Base-by-base conservation (phyloP, 1,140 invertebrate species). In the Trichogramma pretiosum region DNA sequence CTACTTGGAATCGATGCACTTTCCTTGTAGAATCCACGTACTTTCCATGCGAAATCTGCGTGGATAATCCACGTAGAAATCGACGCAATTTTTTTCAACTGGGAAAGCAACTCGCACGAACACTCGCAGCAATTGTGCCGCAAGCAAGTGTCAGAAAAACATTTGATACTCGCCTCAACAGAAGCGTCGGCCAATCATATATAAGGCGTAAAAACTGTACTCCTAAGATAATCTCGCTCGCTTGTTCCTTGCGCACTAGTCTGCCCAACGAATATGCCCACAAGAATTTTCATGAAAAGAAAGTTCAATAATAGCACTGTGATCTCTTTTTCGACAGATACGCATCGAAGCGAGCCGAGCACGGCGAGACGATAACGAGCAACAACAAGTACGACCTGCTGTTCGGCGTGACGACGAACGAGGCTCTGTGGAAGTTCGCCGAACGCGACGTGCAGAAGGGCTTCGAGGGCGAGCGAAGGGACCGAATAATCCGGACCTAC, bases 401-500 rank as follows among this genome's bases (percentile, higher is more conserved):
- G 48, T 89, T 89, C 61, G 87, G 87, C 26, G 86, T 89, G 18
- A 86, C 88, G 21, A 89, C 85, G 18, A 85, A 83, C 58, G 87
- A 90, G 59, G 84, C 86, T 32, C 70, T 90, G 34, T 87, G 85
- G 82, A 78, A 80, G 63, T 89, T 88, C 59, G 85, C 85, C 2
- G 81, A 83, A 34, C 79, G 78, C 50, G 93, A 96, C 61, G 81
- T 96, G 44, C 78, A 84, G 59, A 74, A 80, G 45, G 95, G 95
- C 17, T 92, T 98, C 60, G 89, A 93, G 60, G 85, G 87, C 34
- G 84, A 89, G 47, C 75, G 89, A 48, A 80, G 93, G 48, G 89
- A 93, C 63, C 84, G 86, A 65, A 93, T 96, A 58, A 81, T 97
- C 55, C 78, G 93, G 54, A 96, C 93, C 8, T 90, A 98, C 61